Conservation (phyloP, 2,113 vertebrate genomes). For the Sphyrna mokarran region DNA sequence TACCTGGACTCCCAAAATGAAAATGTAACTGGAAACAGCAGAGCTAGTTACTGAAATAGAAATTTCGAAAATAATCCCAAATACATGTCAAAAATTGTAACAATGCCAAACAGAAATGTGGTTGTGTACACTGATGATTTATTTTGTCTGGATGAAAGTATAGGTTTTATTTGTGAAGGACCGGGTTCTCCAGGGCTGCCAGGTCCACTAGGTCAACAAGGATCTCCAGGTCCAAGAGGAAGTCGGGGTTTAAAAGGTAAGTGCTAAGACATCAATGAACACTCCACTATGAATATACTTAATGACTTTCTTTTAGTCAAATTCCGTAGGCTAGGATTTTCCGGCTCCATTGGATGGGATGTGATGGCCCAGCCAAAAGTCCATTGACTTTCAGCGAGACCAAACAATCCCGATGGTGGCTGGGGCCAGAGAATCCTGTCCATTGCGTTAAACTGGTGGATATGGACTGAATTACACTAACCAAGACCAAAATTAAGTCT, state of each 20-base stretch:
- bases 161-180: background rate
- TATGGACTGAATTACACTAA: background rate
- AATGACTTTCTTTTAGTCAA: background rate
- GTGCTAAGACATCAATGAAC: background rate
- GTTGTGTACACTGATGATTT: constrained; percentile 2
- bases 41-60: background rate
- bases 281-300: background rate
- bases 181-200: background rate
- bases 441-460: too few relatives aligned
- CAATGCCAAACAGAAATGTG: background rate
- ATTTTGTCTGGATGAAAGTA: constrained; percentile 33
- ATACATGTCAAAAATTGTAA: background rate
- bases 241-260: constrained; percentile 8
- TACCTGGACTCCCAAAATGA: background rate
- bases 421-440: too few relatives aligned
- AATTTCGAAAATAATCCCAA: background rate
- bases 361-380: too few relatives aligned
- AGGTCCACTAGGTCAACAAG: background rate
- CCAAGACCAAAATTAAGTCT: background rate
- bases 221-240: background rate
- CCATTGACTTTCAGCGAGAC: too few relatives aligned
- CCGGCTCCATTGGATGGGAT: too few relatives aligned
- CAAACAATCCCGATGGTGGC: too few relatives aligned
- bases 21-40: background rate
- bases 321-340: background rate